Base-by-base conservation (phyloP, 2,888 invertebrate species). In the Acleris literana region DNA sequence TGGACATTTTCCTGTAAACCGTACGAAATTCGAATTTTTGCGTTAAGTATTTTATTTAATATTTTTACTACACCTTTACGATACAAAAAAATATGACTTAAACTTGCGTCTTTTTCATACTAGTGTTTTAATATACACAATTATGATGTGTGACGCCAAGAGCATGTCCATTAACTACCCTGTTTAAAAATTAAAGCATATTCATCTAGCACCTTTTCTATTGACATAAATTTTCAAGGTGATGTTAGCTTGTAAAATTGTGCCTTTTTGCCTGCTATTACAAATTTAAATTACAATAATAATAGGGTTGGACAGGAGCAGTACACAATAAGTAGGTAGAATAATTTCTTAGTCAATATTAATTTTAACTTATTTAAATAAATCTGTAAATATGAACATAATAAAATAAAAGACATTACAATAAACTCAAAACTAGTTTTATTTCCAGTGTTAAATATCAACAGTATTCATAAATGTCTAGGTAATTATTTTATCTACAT, bases 391-490 rank as follows among this genome's bases (percentile, higher is more conserved):
- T 82, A 83, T 85, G 78, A 89, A 76, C 80, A 80, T 82, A 83
- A 83, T 85, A 77, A 89, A 92, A 90, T 91, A 92, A 92, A 92
- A 92, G 92, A 92, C 92, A 92, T 87, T 91, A 90, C 90, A 90
- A 88, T 91, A 89, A 90, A 87, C 80, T 79, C 70, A 68, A 70
- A 64, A 73, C 71, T 76, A 73, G 77, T 88, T 88, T 87, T 84
- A 86, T 86, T 84, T 80, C 63, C 20, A 72, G 29, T 22, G 25
- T 51, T 43, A 44, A 16, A 54, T n/a, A 9, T 53, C 22, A 57
- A 68, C 48, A 33, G 7, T 18, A 46, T 29, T 49, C 29, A 48
- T 53, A 33, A 53, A 48, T 29, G 25, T 9, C 17, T 66, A 64
- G 68, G 59, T 68, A 72, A 65, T 70, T 64, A 70, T 71, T 74